Percentiles rank a stretch among this genome's conserved stretches.
These are phyloP conservation scores for Plotosus lineatus DNA, from an alignment of 2,113 vertebrate species.

Conservation along the genomic window DNA sequence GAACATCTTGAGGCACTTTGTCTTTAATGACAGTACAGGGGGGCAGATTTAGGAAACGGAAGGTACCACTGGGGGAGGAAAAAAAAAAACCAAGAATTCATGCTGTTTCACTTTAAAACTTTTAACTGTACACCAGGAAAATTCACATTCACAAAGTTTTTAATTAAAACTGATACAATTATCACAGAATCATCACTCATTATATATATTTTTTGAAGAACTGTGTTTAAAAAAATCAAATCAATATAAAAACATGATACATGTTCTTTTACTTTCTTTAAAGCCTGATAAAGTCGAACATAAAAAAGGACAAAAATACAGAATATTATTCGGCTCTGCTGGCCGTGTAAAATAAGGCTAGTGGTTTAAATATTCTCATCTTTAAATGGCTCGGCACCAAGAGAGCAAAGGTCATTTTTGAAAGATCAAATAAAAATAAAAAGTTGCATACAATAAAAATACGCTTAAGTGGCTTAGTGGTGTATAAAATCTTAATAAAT, in stretches of 20 bases:
- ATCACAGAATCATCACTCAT: conserved; percentile 60
- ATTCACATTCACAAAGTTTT: conserved; percentile 65
- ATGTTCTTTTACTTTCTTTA: conserved; percentile 58
- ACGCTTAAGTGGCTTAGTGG: conserved; percentile 74
- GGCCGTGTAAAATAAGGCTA: conserved; percentile 45
- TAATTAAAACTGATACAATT: conserved; percentile 59
- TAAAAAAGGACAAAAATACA: conserved; percentile 38
- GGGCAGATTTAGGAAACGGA: conserved; percentile 20
- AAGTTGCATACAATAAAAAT: conserved; percentile 69
- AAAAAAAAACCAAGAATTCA: conserved; percentile 14
- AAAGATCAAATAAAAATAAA: conserved; percentile 65
- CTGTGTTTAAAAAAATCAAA: conserved; percentile 59
- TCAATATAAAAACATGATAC: conserved; percentile 71
- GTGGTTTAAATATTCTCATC: conserved; percentile 57
- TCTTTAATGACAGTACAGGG: conserved; percentile 23
- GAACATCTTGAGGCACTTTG: conserved; percentile 33
- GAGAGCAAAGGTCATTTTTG: conserved; percentile 57
- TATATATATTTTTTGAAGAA: conserved; percentile 54
- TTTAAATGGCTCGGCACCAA: conserved; percentile 61
- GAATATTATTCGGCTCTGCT: conserved; percentile 52
- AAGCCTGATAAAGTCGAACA: conserved; percentile 61
- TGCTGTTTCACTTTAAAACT: conserved; percentile 25
- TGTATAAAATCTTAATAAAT: conserved; percentile 70
- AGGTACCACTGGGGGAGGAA: conserved; percentile 21
- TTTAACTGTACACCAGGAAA: conserved; percentile 57